phyloP scores from a whole-genome alignment of 2,113 vertebrate species.

The Brienomyrus longianalis region DNA sequence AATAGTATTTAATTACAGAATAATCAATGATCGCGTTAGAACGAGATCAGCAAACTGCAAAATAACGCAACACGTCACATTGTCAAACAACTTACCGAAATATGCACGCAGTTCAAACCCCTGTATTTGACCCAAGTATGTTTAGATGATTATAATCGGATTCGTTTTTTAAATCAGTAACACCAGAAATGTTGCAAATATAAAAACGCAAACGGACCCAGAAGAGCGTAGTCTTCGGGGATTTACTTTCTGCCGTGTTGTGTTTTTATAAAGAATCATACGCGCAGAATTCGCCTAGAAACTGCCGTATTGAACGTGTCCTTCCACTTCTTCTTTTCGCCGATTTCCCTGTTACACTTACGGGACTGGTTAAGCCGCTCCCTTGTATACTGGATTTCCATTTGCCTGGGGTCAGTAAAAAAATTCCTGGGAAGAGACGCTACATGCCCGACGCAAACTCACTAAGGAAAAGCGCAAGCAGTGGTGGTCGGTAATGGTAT shows the following conservation, averaged over 20 bases:
- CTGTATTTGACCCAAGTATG: not conserved
- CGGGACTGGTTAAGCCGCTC: slow-evolving; percentile 16
- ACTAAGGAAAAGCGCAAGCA: not conserved
- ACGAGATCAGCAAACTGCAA: not conserved
- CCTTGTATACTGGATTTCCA: not conserved
- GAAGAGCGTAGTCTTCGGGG: not conserved
- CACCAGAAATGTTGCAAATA: not conserved
- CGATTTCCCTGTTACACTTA: slow-evolving; percentile 3
- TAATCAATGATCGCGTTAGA: not conserved
- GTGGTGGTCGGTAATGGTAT: not conserved
- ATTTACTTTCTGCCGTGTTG: not conserved
- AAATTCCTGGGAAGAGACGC: slow-evolving; percentile 3
- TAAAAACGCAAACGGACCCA: not conserved
- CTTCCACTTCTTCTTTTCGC: not conserved
- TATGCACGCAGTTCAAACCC: not conserved
- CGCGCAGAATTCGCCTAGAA: not conserved
- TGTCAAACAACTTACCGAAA: not conserved
- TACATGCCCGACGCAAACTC: not conserved
- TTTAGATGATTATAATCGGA: not conserved
- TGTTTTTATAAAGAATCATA: not conserved
- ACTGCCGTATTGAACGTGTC: not conserved
- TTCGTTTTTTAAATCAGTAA: not conserved
- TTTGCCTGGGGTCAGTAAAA: not conserved
- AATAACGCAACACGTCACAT: not conserved
- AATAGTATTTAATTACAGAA: not conserved